phyloP scores from a whole-genome alignment of 2,797 vertebrate species.

The Amblyopsis hoosieri region DNA sequence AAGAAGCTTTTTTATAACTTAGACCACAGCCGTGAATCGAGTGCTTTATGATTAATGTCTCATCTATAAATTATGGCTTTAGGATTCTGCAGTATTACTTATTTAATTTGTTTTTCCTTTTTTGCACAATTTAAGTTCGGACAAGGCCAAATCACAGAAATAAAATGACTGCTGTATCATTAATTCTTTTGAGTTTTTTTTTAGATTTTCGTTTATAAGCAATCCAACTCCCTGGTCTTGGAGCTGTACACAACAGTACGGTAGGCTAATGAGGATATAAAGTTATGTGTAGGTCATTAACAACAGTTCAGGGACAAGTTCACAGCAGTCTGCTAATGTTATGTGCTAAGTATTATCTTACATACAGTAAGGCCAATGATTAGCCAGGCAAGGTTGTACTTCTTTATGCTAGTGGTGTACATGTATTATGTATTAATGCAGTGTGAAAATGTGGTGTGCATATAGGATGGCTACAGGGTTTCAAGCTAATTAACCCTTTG shows the following conservation, averaged over 20 bases:
- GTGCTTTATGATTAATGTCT: conserved; percentile 58
- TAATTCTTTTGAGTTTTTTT: no score
- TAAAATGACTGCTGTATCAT: no score
- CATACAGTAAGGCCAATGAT: conserved; percentile 18
- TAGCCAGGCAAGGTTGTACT: background rate
- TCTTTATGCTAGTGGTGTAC: no score
- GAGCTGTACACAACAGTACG: background rate
- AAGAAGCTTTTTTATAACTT: conserved; percentile 55
- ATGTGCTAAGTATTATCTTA: conserved; percentile 46
- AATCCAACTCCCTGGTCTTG: background rate
- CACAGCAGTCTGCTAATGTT: conserved; percentile 45
- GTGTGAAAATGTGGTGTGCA: no score
- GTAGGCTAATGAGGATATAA: conserved; percentile 55
- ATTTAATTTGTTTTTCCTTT: conserved; percentile 25
- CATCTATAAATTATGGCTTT: conserved; percentile 57
- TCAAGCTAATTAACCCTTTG: background rate
- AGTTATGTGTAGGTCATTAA: conserved; percentile 64
- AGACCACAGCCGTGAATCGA: conserved; percentile 47
- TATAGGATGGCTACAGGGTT: no score
- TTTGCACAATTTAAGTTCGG: conserved; percentile 26
- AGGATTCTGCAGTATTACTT: conserved; percentile 31
- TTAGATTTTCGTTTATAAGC: background rate
- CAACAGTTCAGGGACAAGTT: conserved; percentile 36
- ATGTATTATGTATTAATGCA: no score
- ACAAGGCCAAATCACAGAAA: conserved; percentile 31